A percentile compares a stretch with the other conserved stretches of the same genome.
These are phyloP conservation scores for Peromyscus maniculatus DNA, from an alignment of 2,113 vertebrate species.

Conservation along the genomic window DNA sequence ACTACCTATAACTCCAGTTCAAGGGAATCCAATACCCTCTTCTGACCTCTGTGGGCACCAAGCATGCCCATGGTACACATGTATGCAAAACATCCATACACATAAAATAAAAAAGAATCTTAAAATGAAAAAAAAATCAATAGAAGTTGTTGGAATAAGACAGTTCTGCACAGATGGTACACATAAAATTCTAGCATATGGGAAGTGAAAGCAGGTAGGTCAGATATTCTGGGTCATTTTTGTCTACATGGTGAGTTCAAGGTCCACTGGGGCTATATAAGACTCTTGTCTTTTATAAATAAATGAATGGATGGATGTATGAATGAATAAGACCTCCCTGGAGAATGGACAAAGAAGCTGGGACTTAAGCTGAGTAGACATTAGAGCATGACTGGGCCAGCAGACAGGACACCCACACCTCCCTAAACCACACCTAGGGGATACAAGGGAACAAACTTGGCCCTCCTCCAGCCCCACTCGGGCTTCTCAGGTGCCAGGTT, in stretches of 20 bases:
- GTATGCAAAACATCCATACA: background rate
- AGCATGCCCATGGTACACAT: background rate
- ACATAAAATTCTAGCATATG: background rate
- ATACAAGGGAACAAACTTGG: too few species aligned
- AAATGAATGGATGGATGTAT: background rate
- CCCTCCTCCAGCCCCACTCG: background rate
- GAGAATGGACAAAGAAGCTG: background rate
- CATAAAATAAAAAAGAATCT: background rate
- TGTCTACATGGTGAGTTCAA: background rate
- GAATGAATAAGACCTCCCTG: background rate
- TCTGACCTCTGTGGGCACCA: background rate
- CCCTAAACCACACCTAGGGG: background rate
- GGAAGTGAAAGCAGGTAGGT: background rate
- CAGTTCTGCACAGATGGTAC: background rate
- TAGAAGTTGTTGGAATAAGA: background rate
- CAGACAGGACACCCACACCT: background rate
- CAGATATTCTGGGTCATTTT: background rate
- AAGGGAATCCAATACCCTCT: background rate
- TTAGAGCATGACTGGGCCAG: background rate
- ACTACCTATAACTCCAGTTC: background rate
- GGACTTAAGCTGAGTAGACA: too few species aligned
- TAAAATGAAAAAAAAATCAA: background rate
- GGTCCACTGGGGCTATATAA: background rate
- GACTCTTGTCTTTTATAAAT: background rate
- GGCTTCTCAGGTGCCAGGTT: background rate